Evolutionary conservation across 2,888 invertebrate species (phyloP), one percentile per base, ranked within the genome.

Genomic region (Drosophila picticornis): DNA sequence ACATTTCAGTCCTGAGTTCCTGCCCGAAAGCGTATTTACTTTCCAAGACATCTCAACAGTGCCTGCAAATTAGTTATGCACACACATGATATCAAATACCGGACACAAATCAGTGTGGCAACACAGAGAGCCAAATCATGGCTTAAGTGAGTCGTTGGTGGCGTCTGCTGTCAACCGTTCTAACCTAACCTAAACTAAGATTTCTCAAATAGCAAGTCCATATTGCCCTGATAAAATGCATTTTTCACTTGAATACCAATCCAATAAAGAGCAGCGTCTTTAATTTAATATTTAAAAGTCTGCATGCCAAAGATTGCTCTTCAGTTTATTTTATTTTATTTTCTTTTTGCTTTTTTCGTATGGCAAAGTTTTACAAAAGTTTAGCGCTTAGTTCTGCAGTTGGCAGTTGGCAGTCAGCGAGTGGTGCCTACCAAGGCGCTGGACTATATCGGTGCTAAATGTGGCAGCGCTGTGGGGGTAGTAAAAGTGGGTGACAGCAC

Each of bases 351-450:
- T 31, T 67, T 57, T 72, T 56, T 22, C 31, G 11, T 22, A 29
- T 27, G 19, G 11, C 57, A 10, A 77, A 78, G 60, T 72, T 69
- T 43, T 40, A 4, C 22, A 68, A 81, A 84, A 77, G 62, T 88
- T 88, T 32, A 29, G n/a, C 46, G 34, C 72, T 75, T 51, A 36
- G 63, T 51, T 67, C 80, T 88, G 74, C 60, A 60, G 51, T 64
- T 76, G 82, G 56, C 84, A 83, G 69, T 63, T 59, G 31, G 52
- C 9, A n/a, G 38, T 64, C 38, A 11, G 43, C 38, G 29, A 5
- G 25, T 27, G 53, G 27, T 13, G 38, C 58, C 58, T 53, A 57
- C 51, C 58, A 69, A 65, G 51, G 50, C 77, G 43, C 55, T 57
- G 19, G 25, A 68, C 56, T 61, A 36, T 60, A 19, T 48, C 27